These are phyloP conservation scores for Castor canadensis DNA, from an alignment of 2,113 vertebrate genomes.

Conservation along the genomic window DNA sequence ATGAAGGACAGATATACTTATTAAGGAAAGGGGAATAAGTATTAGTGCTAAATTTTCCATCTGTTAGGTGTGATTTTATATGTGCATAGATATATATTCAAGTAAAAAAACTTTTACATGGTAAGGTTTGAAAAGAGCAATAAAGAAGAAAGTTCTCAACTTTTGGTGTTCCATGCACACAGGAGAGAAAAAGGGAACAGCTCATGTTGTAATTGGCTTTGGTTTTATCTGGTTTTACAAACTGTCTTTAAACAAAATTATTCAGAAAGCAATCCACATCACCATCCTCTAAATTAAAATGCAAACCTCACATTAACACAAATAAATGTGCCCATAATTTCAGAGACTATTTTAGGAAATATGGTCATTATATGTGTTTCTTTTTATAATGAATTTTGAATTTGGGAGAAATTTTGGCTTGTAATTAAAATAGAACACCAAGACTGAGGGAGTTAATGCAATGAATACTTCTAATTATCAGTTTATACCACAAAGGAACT, in stretches of 20 bases:
- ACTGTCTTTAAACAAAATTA: slow-evolving; percentile 41
- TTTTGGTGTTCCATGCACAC: not conserved
- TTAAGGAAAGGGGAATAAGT: not conserved
- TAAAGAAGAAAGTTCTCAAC: not conserved
- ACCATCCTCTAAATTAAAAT: slow-evolving; percentile 51
- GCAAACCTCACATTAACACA: slow-evolving; percentile 43
- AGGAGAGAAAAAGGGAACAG: not conserved
- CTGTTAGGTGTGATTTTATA: not conserved
- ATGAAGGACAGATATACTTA: slow-evolving; percentile 15
- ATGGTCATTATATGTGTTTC: slow-evolving; percentile 44
- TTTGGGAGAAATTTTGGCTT: slow-evolving; percentile 44
- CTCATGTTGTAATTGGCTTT: slow-evolving; percentile 24
- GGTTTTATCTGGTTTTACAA: slow-evolving; percentile 57
- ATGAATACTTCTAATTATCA: slow-evolving; percentile 52
- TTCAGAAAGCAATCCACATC: slow-evolving; percentile 47
- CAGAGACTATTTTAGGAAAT: slow-evolving; percentile 66
- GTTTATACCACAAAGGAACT: not conserved
- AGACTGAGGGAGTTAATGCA: slow-evolving; percentile 28
- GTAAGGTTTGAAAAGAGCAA: not conserved
- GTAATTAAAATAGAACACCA: slow-evolving; percentile 29
- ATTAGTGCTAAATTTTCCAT: not conserved
- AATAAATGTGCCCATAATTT: slow-evolving; percentile 58
- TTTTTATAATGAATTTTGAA: slow-evolving; percentile 58
- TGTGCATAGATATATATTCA: not conserved
- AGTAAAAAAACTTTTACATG: slow-evolving; percentile 2